phyloP scores from a whole-genome alignment of 2,113 vertebrate genomes.

The Conger conger region DNA sequence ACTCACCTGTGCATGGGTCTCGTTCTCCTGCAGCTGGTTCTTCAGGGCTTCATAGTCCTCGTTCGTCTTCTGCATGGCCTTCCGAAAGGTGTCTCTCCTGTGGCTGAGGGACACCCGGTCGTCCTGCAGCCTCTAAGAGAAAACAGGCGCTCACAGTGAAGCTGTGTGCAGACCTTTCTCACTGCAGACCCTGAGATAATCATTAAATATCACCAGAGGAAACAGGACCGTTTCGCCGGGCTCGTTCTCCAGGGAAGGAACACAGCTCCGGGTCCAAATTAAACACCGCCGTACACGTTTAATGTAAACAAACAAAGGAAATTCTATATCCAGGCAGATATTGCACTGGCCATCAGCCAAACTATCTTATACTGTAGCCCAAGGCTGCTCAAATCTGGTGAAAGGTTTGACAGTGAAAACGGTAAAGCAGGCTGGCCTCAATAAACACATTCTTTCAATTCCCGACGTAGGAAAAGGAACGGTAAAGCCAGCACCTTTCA shows the following conservation, averaged over 20 bases:
- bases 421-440: not conserved
- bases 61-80: slow-evolving; percentile 75
- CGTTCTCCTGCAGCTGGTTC: slow-evolving; percentile 84
- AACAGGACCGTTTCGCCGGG: not conserved
- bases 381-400: not conserved
- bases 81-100: slow-evolving; percentile 70
- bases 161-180: too few species aligned
- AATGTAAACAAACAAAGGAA: not conserved
- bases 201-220: not conserved
- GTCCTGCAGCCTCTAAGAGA: slow-evolving; percentile 81
- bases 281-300: not conserved
- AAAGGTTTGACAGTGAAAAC: not conserved
- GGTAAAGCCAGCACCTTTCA: not conserved
- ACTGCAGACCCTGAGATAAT: not conserved
- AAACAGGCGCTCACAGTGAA: slow-evolving; percentile 25
- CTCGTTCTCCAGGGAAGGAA: not conserved
- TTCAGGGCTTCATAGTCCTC: slow-evolving; percentile 74
- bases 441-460: not conserved
- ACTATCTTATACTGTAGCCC: not conserved
- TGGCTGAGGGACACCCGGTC: slow-evolving; percentile 75
- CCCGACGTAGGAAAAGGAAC: not conserved
- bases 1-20: slow-evolving; percentile 87
- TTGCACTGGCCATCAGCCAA: not conserved
- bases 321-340: not conserved
- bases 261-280: not conserved